A percentile compares a stretch with the other conserved stretches of the same genome.
phyloP scores from a whole-genome alignment of 2,113 vertebrate species.

The Empidonax traillii region DNA sequence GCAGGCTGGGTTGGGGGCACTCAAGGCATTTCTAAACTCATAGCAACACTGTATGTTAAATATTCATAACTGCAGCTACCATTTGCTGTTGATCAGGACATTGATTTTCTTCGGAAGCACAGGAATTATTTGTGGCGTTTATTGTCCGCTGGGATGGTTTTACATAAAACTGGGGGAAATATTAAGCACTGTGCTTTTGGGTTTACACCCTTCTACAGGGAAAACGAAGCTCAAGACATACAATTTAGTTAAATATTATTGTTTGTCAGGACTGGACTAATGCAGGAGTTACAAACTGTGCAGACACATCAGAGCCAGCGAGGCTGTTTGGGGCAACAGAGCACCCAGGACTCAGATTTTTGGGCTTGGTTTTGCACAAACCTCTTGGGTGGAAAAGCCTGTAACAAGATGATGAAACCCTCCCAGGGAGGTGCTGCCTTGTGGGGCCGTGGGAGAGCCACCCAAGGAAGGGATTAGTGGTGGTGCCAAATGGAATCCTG shows the following conservation, averaged over 20 bases:
- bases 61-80: conserved; percentile 66
- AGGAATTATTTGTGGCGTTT: neutral
- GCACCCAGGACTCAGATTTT: rapidly evolving
- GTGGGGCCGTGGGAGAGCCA: neutral
- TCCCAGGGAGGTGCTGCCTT: neutral
- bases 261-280: neutral
- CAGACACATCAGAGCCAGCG: rapidly evolving
- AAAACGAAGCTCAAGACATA: rapidly evolving
- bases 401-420: neutral
- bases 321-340: neutral
- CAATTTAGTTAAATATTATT: neutral
- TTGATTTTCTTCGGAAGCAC: conserved; percentile 47
- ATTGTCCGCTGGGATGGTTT: neutral
- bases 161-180: neutral
- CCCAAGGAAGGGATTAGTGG: neutral
- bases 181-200: neutral
- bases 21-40: conserved; percentile 52
- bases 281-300: rapidly evolving
- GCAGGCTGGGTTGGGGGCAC: conserved; percentile 1
- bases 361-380: neutral
- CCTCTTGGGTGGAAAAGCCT: neutral
- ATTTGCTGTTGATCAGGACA: conserved; percentile 53
- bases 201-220: neutral
- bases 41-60: conserved; percentile 52
- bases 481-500: neutral